Conservation (phyloP, 2,797 vertebrate genomes). For the Acestrorhynchus altus region DNA sequence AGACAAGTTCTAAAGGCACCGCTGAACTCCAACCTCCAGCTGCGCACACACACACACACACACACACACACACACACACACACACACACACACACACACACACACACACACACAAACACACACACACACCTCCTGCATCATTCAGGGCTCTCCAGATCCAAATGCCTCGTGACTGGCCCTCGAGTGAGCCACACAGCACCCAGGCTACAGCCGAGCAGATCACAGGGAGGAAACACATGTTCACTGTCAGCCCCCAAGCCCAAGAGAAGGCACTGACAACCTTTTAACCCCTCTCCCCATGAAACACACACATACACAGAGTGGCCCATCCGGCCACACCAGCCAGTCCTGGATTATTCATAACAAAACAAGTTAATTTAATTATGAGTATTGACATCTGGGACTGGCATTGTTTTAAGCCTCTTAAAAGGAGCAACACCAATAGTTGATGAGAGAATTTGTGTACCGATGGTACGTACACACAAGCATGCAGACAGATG, state of each 20-base stretch:
- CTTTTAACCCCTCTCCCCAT: slow-evolving; percentile 79
- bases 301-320: slow-evolving; percentile 35
- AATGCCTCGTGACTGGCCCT: slow-evolving; percentile 89
- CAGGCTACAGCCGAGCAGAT: slow-evolving; percentile 86
- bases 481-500: too few relatives aligned
- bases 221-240: slow-evolving; percentile 94
- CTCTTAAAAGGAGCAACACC: slow-evolving; percentile 29
- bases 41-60: slow-evolving; percentile 24
- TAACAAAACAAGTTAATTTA: slow-evolving; percentile 76
- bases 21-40: slow-evolving; percentile 19
- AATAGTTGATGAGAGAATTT: slow-evolving; percentile 20
- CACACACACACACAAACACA: slow-evolving; percentile 23
- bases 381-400: slow-evolving; percentile 68
- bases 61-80: slow-evolving; percentile 64
- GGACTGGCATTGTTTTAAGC: slow-evolving; percentile 62
- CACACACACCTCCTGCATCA: slow-evolving; percentile 85
- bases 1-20: slow-evolving; percentile 23
- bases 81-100: slow-evolving; percentile 27
- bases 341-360: slow-evolving; percentile 73
- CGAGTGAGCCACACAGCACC: slow-evolving; percentile 75
- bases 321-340: slow-evolving; percentile 54
- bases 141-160: slow-evolving; percentile 82
- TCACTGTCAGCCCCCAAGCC: slow-evolving; percentile 86
- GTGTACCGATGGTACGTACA: not conserved
- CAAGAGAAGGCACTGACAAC: slow-evolving; percentile 84